A percentile compares a stretch with the other conserved stretches of the same genome.
phyloP scores from a whole-genome alignment of 1,140 invertebrate genomes.

The Conus betulinus region DNA sequence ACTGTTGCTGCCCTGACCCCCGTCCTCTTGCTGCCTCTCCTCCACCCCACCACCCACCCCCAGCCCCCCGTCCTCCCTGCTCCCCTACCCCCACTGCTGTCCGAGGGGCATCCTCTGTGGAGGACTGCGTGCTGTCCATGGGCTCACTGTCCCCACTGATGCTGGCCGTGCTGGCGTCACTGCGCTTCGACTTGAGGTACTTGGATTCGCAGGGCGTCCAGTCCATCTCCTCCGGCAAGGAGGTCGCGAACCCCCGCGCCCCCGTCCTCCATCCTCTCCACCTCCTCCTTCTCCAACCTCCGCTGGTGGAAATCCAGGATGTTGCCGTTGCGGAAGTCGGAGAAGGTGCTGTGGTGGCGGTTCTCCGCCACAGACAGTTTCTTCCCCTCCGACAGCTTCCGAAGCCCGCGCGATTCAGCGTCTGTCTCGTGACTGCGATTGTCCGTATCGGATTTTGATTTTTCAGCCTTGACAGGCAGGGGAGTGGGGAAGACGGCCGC shows the following conservation, averaged over 20 bases:
- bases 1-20: constrained; percentile 23
- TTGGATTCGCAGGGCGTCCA: constrained; percentile 41
- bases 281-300: constrained; percentile 38
- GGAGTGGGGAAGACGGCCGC: neutral
- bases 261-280: constrained; percentile 27
- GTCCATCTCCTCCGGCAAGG: constrained; percentile 48
- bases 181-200: constrained; percentile 42
- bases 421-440: constrained; percentile 3
- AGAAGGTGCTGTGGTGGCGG: constrained; percentile 61
- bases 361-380: constrained; percentile 43
- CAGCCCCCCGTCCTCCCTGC: neutral
- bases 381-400: constrained; percentile 24
- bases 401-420: neutral
- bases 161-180: constrained; percentile 12
- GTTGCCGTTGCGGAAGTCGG: constrained; percentile 57
- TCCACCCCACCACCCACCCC: constrained; percentile 37
- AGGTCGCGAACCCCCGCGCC: constrained; percentile 1
- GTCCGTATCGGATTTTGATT: neutral
- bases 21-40: constrained; percentile 14
- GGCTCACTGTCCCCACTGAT: constrained; percentile 1
- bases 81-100: neutral
- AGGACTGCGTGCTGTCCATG: neutral
- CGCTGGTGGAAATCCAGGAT: constrained; percentile 44
- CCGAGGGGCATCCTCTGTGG: neutral
- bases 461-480: neutral